These are phyloP conservation scores for Malachius bipustulatus DNA, from an alignment of 2,888 invertebrate species.

Conservation along the genomic window DNA sequence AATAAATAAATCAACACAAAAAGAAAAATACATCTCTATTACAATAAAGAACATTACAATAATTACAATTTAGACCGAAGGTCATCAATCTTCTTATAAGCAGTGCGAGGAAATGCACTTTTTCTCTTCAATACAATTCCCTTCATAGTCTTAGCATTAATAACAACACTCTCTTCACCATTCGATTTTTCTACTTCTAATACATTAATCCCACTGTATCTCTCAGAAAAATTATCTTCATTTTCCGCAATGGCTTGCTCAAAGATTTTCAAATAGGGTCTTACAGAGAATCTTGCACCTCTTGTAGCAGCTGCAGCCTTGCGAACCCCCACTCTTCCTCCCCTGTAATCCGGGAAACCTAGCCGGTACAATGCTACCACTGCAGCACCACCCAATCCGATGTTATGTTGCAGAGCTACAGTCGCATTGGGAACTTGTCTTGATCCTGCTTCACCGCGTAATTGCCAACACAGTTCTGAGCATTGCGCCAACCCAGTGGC, in stretches of 20 bases:
- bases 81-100: slow-evolving; percentile 59
- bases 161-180: slow-evolving; percentile 81
- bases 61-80: slow-evolving; percentile 66
- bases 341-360: slow-evolving; percentile 53
- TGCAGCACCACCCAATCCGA: slow-evolving; percentile 92
- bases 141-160: slow-evolving; percentile 81
- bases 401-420: slow-evolving; percentile 89
- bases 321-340: slow-evolving; percentile 18
- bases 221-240: slow-evolving; percentile 67
- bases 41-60: no score
- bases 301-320: slow-evolving; percentile 38
- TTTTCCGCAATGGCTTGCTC: slow-evolving; percentile 73
- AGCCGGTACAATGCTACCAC: slow-evolving; percentile 81
- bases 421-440: slow-evolving; percentile 63
- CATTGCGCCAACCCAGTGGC: slow-evolving; percentile 86
- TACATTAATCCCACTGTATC: slow-evolving; percentile 77
- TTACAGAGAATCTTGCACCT: slow-evolving; percentile 64
- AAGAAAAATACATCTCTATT: no score
- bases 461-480: slow-evolving; percentile 71
- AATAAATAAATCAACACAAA: no score
- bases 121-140: slow-evolving; percentile 91
- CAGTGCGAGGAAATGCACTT: slow-evolving; percentile 66
- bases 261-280: slow-evolving; percentile 68
- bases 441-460: slow-evolving; percentile 67
- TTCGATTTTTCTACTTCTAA: slow-evolving; percentile 76